Conservation (phyloP, 2,888 invertebrate species). For the Lacanobia oleracea region DNA sequence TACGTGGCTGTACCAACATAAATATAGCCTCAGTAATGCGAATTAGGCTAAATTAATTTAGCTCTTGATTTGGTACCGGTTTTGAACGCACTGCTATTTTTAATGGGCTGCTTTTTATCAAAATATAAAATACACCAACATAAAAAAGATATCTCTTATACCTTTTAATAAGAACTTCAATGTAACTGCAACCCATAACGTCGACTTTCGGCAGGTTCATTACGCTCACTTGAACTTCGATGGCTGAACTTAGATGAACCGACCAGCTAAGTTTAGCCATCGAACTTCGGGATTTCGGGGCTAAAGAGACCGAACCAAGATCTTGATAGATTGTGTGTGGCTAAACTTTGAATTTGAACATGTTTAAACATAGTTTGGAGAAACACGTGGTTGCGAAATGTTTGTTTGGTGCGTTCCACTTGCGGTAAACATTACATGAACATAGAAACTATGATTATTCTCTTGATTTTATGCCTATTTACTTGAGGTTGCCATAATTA, state of each 20-base stretch:
- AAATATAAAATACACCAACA: too few species aligned
- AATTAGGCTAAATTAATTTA: too few species aligned
- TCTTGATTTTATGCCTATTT: too few species aligned
- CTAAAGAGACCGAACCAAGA: not conserved
- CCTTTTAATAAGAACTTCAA: too few species aligned
- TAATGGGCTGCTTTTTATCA: too few species aligned
- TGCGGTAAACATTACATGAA: not conserved
- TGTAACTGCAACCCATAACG: conserved; percentile 4
- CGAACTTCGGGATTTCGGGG: conserved; percentile 5
- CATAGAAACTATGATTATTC: not conserved
- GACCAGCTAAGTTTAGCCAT: conserved; percentile 11
- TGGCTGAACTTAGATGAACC: conserved; percentile 34
- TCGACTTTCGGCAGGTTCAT: not conserved
- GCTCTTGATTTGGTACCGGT: too few species aligned
- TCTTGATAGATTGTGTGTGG: conserved; percentile 10
- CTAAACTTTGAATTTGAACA: conserved; percentile 8
- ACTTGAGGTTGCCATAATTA: too few species aligned
- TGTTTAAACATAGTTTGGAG: conserved; percentile 4
- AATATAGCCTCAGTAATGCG: too few species aligned
- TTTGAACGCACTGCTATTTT: too few species aligned
- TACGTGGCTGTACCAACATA: too few species aligned
- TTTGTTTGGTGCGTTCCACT: conserved; percentile 2
- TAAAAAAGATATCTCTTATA: too few species aligned
- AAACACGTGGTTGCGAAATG: conserved; percentile 7
- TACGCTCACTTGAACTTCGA: conserved; percentile 25